Evolutionary conservation across 2,888 invertebrate genomes (phyloP), one percentile per base, ranked within the genome.

Genomic region (Pecten maximus): DNA sequence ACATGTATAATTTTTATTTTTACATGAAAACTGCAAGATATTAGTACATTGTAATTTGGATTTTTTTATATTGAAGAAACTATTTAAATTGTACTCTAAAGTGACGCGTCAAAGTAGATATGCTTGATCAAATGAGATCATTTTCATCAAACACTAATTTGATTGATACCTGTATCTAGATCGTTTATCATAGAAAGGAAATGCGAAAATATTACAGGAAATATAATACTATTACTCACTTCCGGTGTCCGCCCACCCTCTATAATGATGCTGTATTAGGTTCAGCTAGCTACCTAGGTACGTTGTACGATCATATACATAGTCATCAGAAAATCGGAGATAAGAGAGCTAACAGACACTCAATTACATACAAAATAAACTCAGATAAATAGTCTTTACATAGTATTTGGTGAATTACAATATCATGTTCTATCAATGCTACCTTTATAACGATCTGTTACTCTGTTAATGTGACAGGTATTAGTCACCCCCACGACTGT

Each of bases 181-280:
- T 23, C 35, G 74, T 74, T 10, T 35, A 23, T 35, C 28, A 8
- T 35, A 35, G 35, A 74, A 28, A 35, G 74, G 35, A 74, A 74
- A 28, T 35, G 2, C 74, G 28, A 74, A 74, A 74, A 74, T 35
- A 35, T 28, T 74, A 35, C 28, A 35, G 28, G 74, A 15, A 74
- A 74, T 74, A 74, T 74, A 16, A 74, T 74, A 74, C 74, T 35
- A 74, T 74, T 74, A 74, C 74, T 74, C 74, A 74, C 74, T 74
- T 74, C 74, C 74, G 74, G 19, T 35, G 74, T 74, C 74, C 74
- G 35, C 74, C 74, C 35, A 28, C 28, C 74, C 74, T 8, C 74
- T 28, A 35, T 74, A 74, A 74, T 74, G 35, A 74, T 23, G n/a
- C n/a, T n/a, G 15, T 74, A 28, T 74, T 35, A 28, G 28, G 35